Conservation (phyloP, 2,888 invertebrate species). For the Eurytoma californica region DNA sequence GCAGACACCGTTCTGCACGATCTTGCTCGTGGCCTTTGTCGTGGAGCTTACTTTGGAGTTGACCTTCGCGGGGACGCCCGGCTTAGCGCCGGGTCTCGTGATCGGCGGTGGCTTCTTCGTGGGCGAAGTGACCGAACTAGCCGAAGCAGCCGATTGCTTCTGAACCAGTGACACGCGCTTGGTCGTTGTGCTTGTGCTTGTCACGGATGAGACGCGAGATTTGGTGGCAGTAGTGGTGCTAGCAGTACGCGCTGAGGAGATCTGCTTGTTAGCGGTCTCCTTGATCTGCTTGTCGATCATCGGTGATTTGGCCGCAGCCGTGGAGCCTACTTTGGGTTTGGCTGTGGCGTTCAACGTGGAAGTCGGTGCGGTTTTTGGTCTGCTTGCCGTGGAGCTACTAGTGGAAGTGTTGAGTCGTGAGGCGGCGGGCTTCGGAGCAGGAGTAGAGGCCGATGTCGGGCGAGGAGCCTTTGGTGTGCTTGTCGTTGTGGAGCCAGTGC, state of each 20-base stretch:
- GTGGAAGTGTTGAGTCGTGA: conserved; percentile 49
- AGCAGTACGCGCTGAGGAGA: conserved; percentile 77
- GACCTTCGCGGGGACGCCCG: conserved; percentile 44
- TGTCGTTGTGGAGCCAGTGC: conserved; percentile 62
- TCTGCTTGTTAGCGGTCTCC: conserved; percentile 83
- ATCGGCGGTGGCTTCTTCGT: conserved; percentile 61
- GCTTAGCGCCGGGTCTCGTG: conserved; percentile 58
- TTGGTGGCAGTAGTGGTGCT: conserved; percentile 56
- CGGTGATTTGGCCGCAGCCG: conserved; percentile 62
- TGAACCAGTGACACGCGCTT: conserved; percentile 47
- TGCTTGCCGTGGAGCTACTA: conserved; percentile 62
- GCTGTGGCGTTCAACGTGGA: conserved; percentile 48
- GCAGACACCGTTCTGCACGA: conserved; percentile 68
- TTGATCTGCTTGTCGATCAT: conserved; percentile 80
- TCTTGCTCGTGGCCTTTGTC: conserved; percentile 54
- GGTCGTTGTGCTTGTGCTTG: conserved; percentile 56
- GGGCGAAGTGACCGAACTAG: conserved; percentile 58
- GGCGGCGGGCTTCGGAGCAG: conserved; percentile 54
- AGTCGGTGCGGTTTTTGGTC: conserved; percentile 66
- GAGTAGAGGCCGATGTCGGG: conserved; percentile 54
- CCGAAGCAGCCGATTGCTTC: conserved; percentile 28
- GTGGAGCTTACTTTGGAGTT: conserved; percentile 44
- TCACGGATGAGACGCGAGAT: conserved; percentile 56
- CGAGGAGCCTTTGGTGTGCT: conserved; percentile 51
- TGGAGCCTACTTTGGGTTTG: conserved; percentile 55